A percentile compares a stretch with the other conserved stretches of the same genome.
phyloP scores from a whole-genome alignment of 2,888 invertebrate genomes.

The Eupithecia exiguata region DNA sequence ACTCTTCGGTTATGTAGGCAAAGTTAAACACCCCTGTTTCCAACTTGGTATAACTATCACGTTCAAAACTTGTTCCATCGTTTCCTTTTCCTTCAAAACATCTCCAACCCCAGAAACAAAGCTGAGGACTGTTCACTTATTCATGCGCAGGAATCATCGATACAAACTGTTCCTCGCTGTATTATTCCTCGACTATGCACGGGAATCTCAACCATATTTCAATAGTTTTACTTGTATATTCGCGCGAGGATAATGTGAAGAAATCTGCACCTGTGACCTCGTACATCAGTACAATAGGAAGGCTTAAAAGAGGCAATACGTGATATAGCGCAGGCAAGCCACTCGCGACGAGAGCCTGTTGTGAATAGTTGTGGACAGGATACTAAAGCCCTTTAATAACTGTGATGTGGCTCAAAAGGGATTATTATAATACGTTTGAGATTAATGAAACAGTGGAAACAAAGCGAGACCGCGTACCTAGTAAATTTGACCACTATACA shows the following conservation, averaged over 20 bases:
- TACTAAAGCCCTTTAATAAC: constrained; percentile 26
- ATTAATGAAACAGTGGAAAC: constrained; percentile 6
- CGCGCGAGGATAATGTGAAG: constrained; percentile 10
- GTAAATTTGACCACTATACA: too few species aligned
- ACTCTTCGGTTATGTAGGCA: constrained; percentile 6
- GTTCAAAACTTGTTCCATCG: constrained; percentile 30
- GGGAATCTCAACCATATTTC: constrained; percentile 43
- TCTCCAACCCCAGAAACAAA: constrained; percentile 50
- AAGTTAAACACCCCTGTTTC: constrained; percentile 10
- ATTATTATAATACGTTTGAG: constrained; percentile 6
- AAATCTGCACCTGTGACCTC: constrained; percentile 58
- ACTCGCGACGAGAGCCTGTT: constrained; percentile 28
- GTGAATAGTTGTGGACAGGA: constrained; percentile 22
- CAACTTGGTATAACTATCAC: constrained; percentile 39
- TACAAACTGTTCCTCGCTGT: constrained; percentile 58
- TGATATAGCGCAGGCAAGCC: constrained; percentile 47
- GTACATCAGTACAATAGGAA: constrained; percentile 55
- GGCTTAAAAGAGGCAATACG: constrained; percentile 55
- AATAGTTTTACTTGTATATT: constrained; percentile 34
- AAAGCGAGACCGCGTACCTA: background rate
- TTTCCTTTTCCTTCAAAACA: constrained; percentile 49
- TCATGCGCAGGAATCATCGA: constrained; percentile 60
- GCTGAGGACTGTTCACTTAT: constrained; percentile 58
- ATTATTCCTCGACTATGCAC: constrained; percentile 47
- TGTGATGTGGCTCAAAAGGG: constrained; percentile 4